A percentile compares a stretch with the other conserved stretches of the same genome.
These are phyloP conservation scores for Apistogramma diplotaenia DNA, from an alignment of 2,113 vertebrate genomes.

Conservation along the genomic window DNA sequence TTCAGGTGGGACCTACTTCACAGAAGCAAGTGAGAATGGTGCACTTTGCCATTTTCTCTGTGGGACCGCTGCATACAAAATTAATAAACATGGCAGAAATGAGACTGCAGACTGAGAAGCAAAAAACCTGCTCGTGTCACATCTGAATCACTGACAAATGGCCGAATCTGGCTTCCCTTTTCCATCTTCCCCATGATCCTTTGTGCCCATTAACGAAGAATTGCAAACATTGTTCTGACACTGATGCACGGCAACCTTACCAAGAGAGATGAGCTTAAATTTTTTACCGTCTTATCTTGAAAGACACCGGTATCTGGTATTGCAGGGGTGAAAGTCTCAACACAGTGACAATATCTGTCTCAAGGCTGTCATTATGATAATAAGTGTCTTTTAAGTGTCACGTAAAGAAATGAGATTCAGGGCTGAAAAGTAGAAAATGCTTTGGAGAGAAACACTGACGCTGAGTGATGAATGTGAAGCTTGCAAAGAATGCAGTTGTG, in stretches of 20 bases:
- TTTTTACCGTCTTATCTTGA: too few species aligned
- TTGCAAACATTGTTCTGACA: constrained; percentile 18
- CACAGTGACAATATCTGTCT: background rate
- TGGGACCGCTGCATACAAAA: background rate
- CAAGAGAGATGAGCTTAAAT: background rate
- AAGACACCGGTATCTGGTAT: background rate
- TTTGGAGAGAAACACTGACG: constrained; percentile 34
- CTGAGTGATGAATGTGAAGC: background rate
- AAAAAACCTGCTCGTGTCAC: constrained; percentile 6
- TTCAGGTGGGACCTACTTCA: background rate
- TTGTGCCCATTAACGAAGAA: constrained; percentile 38
- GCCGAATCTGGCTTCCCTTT: constrained; percentile 22
- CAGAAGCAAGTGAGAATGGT: background rate
- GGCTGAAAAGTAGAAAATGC: constrained; percentile 20
- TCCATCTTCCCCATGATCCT: constrained; percentile 8
- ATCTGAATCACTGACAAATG: constrained; percentile 32
- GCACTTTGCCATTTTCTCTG: background rate
- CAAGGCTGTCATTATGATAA: constrained; percentile 14
- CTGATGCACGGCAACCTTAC: background rate
- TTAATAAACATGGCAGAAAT: background rate
- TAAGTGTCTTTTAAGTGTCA: background rate
- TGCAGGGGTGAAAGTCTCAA: background rate
- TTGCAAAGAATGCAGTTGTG: constrained; percentile 15
- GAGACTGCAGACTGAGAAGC: constrained; percentile 14
- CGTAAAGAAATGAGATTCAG: constrained; percentile 15